These are phyloP conservation scores for Aythya fuligula DNA, from an alignment of 2,797 vertebrate genomes.

Conservation along the genomic window DNA sequence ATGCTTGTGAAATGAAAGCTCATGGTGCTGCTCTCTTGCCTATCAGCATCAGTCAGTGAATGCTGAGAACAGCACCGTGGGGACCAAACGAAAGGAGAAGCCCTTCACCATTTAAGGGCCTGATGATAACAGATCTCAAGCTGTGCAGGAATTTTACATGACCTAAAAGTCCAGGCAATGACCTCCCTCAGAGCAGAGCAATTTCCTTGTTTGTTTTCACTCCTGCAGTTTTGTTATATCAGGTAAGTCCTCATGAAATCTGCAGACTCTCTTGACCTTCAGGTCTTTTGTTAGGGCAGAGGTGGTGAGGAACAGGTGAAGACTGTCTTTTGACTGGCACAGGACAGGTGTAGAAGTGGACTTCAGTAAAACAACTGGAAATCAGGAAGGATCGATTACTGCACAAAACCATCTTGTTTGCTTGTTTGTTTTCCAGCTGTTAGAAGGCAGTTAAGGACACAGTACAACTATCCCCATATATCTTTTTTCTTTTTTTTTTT, in stretches of 20 bases:
- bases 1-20: not conserved
- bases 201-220: not conserved
- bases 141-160: not conserved
- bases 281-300: not conserved
- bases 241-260: not conserved
- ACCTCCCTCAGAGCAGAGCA: not conserved
- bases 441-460: not conserved
- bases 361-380: not conserved
- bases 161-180: not conserved
- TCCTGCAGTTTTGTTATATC: not conserved
- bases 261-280: not conserved
- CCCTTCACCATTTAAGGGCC: accelerated
- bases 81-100: not conserved
- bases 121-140: not conserved
- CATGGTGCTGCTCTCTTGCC: not conserved
- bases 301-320: not conserved
- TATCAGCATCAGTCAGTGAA: not conserved
- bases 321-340: not conserved
- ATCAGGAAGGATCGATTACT: not conserved
- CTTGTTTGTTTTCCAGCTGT: not conserved
- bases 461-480: not conserved
- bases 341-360: no score
- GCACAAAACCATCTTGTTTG: not conserved
- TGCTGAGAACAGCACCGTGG: not conserved
- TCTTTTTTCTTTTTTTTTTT: no score